Base-by-base conservation (phyloP, 1,140 invertebrate genomes). In the Zaprionus capensis region DNA sequence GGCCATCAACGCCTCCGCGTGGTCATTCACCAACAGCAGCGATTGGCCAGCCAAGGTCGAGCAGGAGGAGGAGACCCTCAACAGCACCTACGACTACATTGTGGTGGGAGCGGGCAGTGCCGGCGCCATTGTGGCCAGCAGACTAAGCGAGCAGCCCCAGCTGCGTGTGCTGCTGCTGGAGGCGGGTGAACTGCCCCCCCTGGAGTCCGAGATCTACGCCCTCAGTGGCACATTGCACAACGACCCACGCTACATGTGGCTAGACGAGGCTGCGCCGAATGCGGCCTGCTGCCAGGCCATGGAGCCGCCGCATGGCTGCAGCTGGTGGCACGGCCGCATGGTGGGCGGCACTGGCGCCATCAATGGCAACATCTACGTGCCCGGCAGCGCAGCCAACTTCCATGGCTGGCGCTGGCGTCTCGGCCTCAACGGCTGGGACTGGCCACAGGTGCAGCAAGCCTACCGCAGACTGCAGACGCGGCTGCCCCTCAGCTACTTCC, bases 281-380 rank as follows among this genome's bases (percentile, higher is more conserved):
- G 36, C 73, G 0, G 53, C 67, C 1, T 85, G 81, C 58, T 93
- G 92, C 15, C 77, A 72, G 61, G 82, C 59, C 11, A 93, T 93
- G 92, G 65, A 71, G 12, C 77, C 77, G 31, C 91, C 94, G 28
- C 91, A 92, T 0, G 83, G 92, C 14, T 95, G 94, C 67, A 92
- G 93, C 53, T 95, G 94, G 94, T 94, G 95, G 22, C 93, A 95
- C 55, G 95, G 95, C 0, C 94, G 94, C 78, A 94, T 95, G 59
- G 81, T 95, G 66, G 96, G 96, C 20, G 96, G 96, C 20, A 95
- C 94, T 2, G 95, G 95, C 14, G 94, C 94, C 9, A 86, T 96
- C 5, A 96, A 96, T 91, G 95, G 94, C n/a, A 96, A 96, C 94
- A 94, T 96, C 34, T 96, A 96, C 83, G 94, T 96, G 0, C 93